Conservation (phyloP, 2,797 vertebrate species). For the Pristis pectinata region DNA sequence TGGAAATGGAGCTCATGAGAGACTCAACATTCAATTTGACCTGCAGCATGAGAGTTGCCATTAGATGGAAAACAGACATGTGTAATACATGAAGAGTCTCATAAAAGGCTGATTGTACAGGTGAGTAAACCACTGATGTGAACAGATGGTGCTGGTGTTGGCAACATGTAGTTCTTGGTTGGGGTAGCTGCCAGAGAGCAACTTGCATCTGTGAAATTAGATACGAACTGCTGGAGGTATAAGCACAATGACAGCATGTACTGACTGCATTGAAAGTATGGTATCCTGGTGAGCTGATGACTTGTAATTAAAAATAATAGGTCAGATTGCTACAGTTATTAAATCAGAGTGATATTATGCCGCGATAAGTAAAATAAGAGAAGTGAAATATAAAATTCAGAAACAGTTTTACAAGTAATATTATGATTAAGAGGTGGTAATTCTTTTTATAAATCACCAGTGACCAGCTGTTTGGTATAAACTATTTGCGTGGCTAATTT, state of each 20-base stretch:
- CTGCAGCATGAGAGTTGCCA: slow-evolving; percentile 9
- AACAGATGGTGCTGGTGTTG: slow-evolving; percentile 26
- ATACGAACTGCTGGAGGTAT: not conserved
- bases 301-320: slow-evolving; percentile 24
- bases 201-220: slow-evolving; percentile 3
- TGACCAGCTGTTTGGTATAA: not conserved
- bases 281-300: not conserved
- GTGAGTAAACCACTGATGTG: slow-evolving; percentile 13
- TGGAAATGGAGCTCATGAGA: not conserved
- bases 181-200: slow-evolving; percentile 20
- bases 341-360: not conserved
- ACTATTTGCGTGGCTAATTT: not conserved
- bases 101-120: not conserved
- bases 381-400: not conserved
- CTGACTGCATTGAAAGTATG: slow-evolving; percentile 9
- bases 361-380: not conserved
- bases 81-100: slow-evolving; percentile 3
- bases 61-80: not conserved
- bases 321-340: too few species aligned
- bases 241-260: not conserved
- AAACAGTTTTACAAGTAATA: not conserved
- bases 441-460: not conserved
- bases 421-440: not conserved
- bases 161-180: not conserved
- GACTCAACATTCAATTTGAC: slow-evolving; percentile 4